Conservation (phyloP, 1,140 invertebrate genomes). For the Anthonomus grandis region DNA sequence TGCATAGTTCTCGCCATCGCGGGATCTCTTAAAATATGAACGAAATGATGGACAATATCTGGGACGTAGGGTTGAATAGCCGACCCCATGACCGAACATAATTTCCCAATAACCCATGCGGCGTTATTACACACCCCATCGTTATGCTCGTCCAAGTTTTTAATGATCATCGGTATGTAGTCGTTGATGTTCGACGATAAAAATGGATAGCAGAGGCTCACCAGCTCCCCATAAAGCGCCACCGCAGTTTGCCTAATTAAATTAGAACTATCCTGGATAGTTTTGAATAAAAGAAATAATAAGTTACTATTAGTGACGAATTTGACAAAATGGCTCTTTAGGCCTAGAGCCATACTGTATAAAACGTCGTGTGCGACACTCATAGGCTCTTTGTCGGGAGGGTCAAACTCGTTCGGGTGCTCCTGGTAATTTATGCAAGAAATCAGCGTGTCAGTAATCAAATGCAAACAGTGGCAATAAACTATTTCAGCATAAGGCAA, state of each 20-base stretch:
- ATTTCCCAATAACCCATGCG: conserved; percentile 97
- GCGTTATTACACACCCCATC: conserved; percentile 99
- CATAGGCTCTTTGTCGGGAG: conserved; percentile 98
- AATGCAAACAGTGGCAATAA: conserved; percentile 87
- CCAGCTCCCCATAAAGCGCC: conserved; percentile 94
- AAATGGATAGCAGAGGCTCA: conserved; percentile 96
- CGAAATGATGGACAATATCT: conserved; percentile 39
- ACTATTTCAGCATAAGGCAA: conserved; percentile 97
- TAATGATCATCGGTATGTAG: conserved; percentile 91
- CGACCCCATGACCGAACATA: conserved; percentile 86
- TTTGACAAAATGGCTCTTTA: conserved; percentile 90
- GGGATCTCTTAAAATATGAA: conserved; percentile 34
- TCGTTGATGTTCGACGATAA: conserved; percentile 89
- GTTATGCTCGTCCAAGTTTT: conserved; percentile 94
- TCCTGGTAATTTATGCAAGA: conserved; percentile 79
- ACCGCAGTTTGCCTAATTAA: conserved; percentile 98
- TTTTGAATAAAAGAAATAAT: conserved; percentile 92
- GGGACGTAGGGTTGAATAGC: conserved; percentile 38
- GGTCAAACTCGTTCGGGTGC: conserved; percentile 79
- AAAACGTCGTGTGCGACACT: conserved; percentile 96
- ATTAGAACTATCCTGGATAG: conserved; percentile 95
- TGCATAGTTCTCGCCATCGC: conserved; percentile 39
- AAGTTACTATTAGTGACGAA: conserved; percentile 90
- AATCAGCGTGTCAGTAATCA: conserved; percentile 90
- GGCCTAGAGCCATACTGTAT: conserved; percentile 89